Conservation (phyloP, 2,797 vertebrate genomes). For the Arrhamphus sclerolepis region DNA sequence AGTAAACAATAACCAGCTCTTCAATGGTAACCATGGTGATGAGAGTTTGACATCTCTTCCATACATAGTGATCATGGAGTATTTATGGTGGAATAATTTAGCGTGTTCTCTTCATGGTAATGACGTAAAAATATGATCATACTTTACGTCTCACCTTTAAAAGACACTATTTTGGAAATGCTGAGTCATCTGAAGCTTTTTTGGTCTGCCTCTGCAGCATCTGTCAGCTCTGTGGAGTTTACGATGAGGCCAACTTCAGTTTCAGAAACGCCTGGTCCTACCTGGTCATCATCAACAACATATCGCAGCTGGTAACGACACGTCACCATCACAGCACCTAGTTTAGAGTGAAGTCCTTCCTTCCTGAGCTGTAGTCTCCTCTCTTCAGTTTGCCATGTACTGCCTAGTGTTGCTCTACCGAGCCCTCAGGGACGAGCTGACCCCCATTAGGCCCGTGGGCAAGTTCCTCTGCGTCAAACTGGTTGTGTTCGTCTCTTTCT, state of each 20-base stretch:
- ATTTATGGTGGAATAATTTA: no score
- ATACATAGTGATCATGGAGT: no score
- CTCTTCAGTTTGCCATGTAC: conserved; percentile 93
- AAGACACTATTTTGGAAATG: not conserved
- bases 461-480: conserved; percentile 97
- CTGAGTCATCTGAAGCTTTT: not conserved
- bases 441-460: conserved; percentile 91
- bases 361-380: not conserved
- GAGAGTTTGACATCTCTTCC: no score
- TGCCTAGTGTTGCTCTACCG: conserved; percentile 93
- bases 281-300: conserved; percentile 95
- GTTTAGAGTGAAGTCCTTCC: not conserved
- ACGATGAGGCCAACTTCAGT: conserved; percentile 96
- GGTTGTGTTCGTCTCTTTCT: conserved; percentile 97
- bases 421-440: conserved; percentile 90
- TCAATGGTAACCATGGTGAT: no score
- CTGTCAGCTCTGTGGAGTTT: conserved; percentile 90
- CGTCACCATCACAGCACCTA: not conserved
- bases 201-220: conserved; percentile 77
- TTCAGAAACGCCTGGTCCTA: conserved; percentile 96
- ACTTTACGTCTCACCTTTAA: no score
- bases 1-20: no score
- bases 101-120: no score
- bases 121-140: no score
- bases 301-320: conserved; percentile 90